A percentile compares a stretch with the other conserved stretches of the same genome.
phyloP scores from a whole-genome alignment of 2,113 vertebrate genomes.

The Chionomys nivalis region DNA sequence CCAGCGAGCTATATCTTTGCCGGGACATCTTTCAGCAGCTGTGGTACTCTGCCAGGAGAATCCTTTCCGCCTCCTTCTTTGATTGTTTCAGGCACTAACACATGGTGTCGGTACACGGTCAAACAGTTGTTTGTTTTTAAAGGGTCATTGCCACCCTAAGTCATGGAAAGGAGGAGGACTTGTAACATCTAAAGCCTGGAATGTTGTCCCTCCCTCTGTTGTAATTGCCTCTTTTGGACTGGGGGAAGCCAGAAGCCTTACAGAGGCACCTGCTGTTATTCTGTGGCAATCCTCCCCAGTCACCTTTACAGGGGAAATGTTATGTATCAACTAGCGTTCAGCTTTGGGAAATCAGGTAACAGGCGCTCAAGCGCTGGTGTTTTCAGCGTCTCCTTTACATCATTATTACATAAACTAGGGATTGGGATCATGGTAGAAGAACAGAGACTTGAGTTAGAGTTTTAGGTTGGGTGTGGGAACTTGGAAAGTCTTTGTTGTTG shows the following conservation, averaged over 20 bases:
- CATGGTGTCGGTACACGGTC: slow-evolving; percentile 51
- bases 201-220: not conserved
- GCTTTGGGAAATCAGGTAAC: not conserved
- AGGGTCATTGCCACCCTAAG: not conserved
- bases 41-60: not conserved
- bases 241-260: slow-evolving; percentile 13
- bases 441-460: not conserved
- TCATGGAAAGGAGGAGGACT: not conserved
- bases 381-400: not conserved
- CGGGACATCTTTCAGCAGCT: not conserved
- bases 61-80: not conserved
- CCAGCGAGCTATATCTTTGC: slow-evolving; percentile 46
- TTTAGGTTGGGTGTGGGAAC: not conserved
- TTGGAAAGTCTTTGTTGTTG: not conserved
- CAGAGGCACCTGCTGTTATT: not conserved
- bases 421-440: not conserved
- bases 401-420: not conserved
- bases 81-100: slow-evolving; percentile 32
- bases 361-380: not conserved
- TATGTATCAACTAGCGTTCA: not conserved
- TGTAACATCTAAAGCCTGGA: not conserved
- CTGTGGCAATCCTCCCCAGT: not conserved
- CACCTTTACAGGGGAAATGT: not conserved
- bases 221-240: not conserved
- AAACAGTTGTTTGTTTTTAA: slow-evolving; percentile 26